phyloP scores from a whole-genome alignment of 2,888 invertebrate species.

The Rotaria macrura region DNA sequence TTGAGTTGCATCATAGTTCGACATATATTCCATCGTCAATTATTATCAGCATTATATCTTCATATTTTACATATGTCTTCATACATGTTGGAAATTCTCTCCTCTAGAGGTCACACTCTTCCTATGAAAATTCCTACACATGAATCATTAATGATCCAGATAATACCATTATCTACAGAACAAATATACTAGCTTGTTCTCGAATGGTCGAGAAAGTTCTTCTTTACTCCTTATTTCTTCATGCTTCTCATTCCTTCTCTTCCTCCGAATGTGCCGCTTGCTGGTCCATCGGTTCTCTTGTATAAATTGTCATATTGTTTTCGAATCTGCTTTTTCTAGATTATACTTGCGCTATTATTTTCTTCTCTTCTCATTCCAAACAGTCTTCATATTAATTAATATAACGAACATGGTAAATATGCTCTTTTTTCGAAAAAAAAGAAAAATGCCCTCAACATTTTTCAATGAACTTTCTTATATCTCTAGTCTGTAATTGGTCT shows the following conservation, averaged over 20 bases:
- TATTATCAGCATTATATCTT: no score
- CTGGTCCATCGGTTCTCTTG: background rate
- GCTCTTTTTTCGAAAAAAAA: no score
- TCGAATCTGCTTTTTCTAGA: background rate
- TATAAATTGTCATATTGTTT: background rate
- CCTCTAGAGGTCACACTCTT: background rate
- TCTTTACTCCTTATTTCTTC: background rate
- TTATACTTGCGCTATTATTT: background rate
- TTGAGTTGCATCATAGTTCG: no score
- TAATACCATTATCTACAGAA: slow-evolving; percentile 8
- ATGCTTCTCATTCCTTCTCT: background rate
- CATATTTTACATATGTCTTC: no score
- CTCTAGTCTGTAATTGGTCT: slow-evolving; percentile 66
- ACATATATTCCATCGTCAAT: no score
- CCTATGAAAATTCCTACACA: background rate
- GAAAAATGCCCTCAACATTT: background rate
- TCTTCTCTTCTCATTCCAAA: background rate
- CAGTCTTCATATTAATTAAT: background rate
- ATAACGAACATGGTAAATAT: background rate
- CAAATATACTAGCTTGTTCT: slow-evolving; percentile 4
- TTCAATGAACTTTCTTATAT: background rate
- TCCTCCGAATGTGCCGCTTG: background rate
- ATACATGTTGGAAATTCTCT: no score
- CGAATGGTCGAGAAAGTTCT: slow-evolving; percentile 15
- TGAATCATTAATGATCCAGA: background rate